These are phyloP conservation scores for Pantherophis alleghaniensis DNA, from an alignment of 2,797 vertebrate species.

Conservation along the genomic window DNA sequence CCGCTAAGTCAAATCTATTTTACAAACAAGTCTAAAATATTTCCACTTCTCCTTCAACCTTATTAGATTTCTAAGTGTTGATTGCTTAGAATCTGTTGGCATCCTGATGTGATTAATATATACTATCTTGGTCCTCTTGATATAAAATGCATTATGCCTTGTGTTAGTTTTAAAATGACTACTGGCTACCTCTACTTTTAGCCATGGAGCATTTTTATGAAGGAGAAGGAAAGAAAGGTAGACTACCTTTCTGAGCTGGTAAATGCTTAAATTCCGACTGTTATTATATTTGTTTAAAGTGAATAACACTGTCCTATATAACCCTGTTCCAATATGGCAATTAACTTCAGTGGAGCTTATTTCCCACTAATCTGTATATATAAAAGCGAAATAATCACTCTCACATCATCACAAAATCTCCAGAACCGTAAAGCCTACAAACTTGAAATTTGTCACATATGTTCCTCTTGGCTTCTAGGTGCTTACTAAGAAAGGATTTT, in stretches of 20 bases:
- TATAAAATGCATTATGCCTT: neutral
- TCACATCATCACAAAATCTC: no score
- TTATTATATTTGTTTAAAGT: neutral
- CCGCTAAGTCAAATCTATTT: neutral
- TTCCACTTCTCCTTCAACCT: rapidly evolving
- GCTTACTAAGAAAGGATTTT: no score
- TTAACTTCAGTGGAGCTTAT: neutral
- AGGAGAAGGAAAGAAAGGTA: neutral
- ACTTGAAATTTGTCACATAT: no score
- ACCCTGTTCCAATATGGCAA: neutral
- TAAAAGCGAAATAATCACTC: no score
- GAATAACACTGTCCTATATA: no score
- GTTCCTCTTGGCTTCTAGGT: no score
- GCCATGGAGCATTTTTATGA: neutral
- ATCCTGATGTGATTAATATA: neutral
- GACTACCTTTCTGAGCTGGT: constrained; percentile 22
- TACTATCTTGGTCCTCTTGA: constrained; percentile 5
- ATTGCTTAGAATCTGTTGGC: neutral
- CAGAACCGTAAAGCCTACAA: no score
- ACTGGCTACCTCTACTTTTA: neutral
- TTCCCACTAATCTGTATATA: neutral
- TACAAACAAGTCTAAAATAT: rapidly evolving
- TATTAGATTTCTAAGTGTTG: neutral
- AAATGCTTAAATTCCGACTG: neutral
- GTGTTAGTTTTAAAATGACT: neutral